phyloP scores from a whole-genome alignment of 2,888 invertebrate genomes.

The Sphaerophoria taeniata region DNA sequence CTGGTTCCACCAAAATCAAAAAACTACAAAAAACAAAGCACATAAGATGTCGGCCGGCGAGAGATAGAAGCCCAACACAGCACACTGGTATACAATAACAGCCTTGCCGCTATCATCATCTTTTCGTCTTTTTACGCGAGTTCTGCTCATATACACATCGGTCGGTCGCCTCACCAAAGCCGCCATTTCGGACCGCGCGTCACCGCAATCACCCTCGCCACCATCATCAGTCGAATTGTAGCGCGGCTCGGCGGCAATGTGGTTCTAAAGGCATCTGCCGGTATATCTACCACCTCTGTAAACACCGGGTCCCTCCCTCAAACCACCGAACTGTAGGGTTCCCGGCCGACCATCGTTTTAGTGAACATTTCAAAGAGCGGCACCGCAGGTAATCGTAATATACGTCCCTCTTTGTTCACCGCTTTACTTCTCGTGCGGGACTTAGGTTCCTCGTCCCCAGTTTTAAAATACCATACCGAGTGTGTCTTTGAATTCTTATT shows the following conservation, averaged over 20 bases:
- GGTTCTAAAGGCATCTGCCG: constrained; percentile 53
- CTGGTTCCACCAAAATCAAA: constrained; percentile 75
- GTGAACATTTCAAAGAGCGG: constrained; percentile 73
- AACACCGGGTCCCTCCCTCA: constrained; percentile 40
- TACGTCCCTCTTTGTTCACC: constrained; percentile 46
- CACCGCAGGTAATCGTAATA: constrained; percentile 74
- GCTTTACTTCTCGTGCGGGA: constrained; percentile 42
- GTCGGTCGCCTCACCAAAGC: constrained; percentile 22
- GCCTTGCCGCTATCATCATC: constrained; percentile 68
- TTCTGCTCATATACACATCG: constrained; percentile 53
- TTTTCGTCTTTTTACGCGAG: constrained; percentile 59
- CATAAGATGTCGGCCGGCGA: constrained; percentile 75
- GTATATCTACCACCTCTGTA: constrained; percentile 36
- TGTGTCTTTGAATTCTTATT: constrained; percentile 34
- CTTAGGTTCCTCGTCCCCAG: constrained; percentile 24
- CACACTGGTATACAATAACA: constrained; percentile 56
- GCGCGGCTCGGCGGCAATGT: constrained; percentile 40
- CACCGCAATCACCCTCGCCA: constrained; percentile 37
- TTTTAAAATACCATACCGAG: constrained; percentile 6
- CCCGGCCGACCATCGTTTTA: constrained; percentile 48
- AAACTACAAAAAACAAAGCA: constrained; percentile 75
- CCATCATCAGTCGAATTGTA: constrained; percentile 40
- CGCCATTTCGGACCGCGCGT: constrained; percentile 22
- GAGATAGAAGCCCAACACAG: constrained; percentile 68
- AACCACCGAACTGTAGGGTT: constrained; percentile 61